phyloP scores from a whole-genome alignment of 2,113 vertebrate genomes.

The Glaucomys volans region DNA sequence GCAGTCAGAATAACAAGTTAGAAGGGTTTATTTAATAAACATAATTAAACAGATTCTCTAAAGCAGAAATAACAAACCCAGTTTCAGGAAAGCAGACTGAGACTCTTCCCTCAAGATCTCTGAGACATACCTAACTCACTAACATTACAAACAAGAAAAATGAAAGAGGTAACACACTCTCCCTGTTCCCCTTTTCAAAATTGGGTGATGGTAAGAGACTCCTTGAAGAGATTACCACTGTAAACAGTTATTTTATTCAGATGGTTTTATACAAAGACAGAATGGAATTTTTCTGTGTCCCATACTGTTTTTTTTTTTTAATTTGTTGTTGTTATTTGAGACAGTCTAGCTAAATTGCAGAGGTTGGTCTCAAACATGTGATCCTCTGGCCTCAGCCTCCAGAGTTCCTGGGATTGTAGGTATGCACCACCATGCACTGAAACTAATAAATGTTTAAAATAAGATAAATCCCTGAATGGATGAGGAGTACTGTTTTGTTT shows the following conservation, averaged over 20 bases:
- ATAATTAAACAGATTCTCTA: slow-evolving; percentile 31
- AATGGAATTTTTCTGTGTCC: background rate
- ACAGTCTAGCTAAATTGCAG: too few species aligned
- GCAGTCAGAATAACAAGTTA: background rate
- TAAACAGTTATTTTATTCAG: slow-evolving; percentile 17
- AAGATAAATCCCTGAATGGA: slow-evolving; percentile 12
- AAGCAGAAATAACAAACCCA: slow-evolving; percentile 4
- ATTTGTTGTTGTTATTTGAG: too few species aligned
- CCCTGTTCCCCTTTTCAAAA: slow-evolving; percentile 24
- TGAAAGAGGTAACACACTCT: background rate
- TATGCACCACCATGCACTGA: background rate
- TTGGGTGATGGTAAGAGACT: background rate
- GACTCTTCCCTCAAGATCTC: background rate
- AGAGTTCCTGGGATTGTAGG: background rate
- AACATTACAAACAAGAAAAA: slow-evolving; percentile 35
- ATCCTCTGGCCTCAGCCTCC: background rate
- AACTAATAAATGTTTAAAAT: slow-evolving; percentile 44
- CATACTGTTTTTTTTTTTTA: background rate
- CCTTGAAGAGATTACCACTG: background rate
- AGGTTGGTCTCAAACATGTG: background rate
- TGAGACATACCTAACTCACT: background rate
- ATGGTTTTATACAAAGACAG: slow-evolving; percentile 37
- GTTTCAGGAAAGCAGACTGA: slow-evolving; percentile 23
- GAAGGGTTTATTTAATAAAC: slow-evolving; percentile 38
- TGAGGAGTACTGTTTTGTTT: background rate